These are phyloP conservation scores for Schizotus pectinicornis DNA, from an alignment of 2,888 invertebrate species.

Conservation along the genomic window DNA sequence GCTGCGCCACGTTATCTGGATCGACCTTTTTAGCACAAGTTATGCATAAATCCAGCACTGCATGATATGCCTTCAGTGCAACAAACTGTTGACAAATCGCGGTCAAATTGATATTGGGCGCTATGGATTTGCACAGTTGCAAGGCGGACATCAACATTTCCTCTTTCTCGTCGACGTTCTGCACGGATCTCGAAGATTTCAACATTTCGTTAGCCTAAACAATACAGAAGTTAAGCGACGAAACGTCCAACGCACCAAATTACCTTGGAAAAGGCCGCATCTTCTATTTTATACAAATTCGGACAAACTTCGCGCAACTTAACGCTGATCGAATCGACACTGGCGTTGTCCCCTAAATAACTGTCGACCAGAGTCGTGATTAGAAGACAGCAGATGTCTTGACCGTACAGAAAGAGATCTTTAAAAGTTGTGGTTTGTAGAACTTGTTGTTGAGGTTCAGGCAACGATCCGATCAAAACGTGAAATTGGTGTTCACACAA, in stretches of 20 bases:
- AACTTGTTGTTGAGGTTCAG: conserved; percentile 69
- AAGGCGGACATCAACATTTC: conserved; percentile 79
- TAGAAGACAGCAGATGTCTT: conserved; percentile 76
- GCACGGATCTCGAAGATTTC: conserved; percentile 77
- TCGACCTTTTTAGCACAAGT: conserved; percentile 88
- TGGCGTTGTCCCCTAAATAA: conserved; percentile 94
- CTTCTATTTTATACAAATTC: conserved; percentile 90
- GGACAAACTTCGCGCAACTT: conserved; percentile 91
- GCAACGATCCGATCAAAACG: conserved; percentile 72
- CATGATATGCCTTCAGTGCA: conserved; percentile 81
- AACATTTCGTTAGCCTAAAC: conserved; percentile 80
- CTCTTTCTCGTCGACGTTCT: conserved; percentile 77
- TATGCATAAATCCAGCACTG: conserved; percentile 87
- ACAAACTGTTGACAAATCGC: conserved; percentile 86
- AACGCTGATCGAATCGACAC: conserved; percentile 88
- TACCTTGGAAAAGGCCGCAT: conserved; percentile 89
- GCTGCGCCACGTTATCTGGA: conserved; percentile 84
- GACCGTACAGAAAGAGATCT: conserved; percentile 79
- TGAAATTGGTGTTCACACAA: conserved; percentile 92
- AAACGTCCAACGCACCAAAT: conserved; percentile 1
- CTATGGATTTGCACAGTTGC: conserved; percentile 86
- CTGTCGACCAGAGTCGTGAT: conserved; percentile 87
- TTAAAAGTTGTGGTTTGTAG: conserved; percentile 71
- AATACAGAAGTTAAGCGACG: conserved; percentile 26
- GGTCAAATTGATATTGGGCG: conserved; percentile 83